These are phyloP conservation scores for Limonius californicus DNA, from an alignment of 1,140 invertebrate genomes.

Conservation along the genomic window DNA sequence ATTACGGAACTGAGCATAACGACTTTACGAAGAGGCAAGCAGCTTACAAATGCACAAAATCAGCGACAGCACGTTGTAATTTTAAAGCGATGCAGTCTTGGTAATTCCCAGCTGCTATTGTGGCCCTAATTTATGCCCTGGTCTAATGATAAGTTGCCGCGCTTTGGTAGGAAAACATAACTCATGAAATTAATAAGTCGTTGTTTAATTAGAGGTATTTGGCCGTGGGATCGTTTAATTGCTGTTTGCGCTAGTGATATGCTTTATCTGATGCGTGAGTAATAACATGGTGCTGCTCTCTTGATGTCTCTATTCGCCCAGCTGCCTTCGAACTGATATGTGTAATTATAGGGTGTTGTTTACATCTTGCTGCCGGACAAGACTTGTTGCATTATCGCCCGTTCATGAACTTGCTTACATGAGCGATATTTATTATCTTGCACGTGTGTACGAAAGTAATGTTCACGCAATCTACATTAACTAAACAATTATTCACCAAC, in stretches of 20 bases:
- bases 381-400: neutral
- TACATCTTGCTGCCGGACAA: neutral
- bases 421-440: conserved; percentile 1
- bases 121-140: neutral
- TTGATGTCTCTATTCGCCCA: conserved; percentile 5
- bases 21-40: neutral
- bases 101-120: conserved; percentile 8
- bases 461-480: no score
- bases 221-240: conserved; percentile 13
- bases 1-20: no score
- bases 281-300: neutral
- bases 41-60: neutral
- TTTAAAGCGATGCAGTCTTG: neutral
- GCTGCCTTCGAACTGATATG: neutral
- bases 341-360: conserved; percentile 10
- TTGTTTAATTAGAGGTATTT: conserved; percentile 13
- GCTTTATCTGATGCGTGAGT: conserved; percentile 9
- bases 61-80: neutral
- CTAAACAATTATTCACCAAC: no score
- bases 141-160: conserved; percentile 14
- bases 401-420: neutral
- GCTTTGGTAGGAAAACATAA: conserved; percentile 14
- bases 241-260: conserved; percentile 12
- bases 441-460: no score
- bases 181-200: conserved; percentile 14